Conservation (phyloP, 1,140 invertebrate genomes). For the Agraylea sexmaculata region DNA sequence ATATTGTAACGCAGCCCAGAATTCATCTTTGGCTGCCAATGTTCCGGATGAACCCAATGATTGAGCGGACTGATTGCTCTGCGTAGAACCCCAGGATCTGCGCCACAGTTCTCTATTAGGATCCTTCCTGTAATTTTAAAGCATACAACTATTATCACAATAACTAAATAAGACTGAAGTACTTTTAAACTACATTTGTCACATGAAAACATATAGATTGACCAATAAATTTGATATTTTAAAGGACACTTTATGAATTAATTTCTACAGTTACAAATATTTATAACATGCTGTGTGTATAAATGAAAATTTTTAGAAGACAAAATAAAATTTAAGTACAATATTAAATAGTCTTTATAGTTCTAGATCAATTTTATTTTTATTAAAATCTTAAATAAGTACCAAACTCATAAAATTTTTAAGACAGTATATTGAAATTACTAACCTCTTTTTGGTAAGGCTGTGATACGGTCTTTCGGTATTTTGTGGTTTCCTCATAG, state of each 20-base stretch:
- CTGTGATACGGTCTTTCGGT: constrained; percentile 39
- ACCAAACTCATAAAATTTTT: background rate
- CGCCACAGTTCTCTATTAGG: constrained; percentile 50
- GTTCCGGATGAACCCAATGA: constrained; percentile 39
- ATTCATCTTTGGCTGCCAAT: constrained; percentile 57
- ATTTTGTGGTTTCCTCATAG: constrained; percentile 21
- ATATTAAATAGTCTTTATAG: too few species aligned
- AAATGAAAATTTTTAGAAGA: background rate
- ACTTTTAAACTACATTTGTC: too few species aligned
- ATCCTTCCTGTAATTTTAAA: constrained; percentile 37
- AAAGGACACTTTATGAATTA: too few species aligned
- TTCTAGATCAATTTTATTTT: too few species aligned
- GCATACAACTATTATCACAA: constrained; percentile 8
- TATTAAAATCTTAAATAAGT: too few species aligned
- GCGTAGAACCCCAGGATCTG: constrained; percentile 55
- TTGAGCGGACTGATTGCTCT: constrained; percentile 43
- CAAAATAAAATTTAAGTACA: too few species aligned
- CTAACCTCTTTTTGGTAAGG: constrained; percentile 34
- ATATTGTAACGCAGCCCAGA: constrained; percentile 77
- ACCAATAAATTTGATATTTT: too few species aligned
- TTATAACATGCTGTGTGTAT: too few species aligned
- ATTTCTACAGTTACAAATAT: too few species aligned
- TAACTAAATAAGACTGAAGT: background rate
- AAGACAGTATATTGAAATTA: background rate
- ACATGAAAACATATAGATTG: too few species aligned